These are phyloP conservation scores for Ciconia maguari DNA, from an alignment of 2,113 vertebrate genomes.

Conservation along the genomic window DNA sequence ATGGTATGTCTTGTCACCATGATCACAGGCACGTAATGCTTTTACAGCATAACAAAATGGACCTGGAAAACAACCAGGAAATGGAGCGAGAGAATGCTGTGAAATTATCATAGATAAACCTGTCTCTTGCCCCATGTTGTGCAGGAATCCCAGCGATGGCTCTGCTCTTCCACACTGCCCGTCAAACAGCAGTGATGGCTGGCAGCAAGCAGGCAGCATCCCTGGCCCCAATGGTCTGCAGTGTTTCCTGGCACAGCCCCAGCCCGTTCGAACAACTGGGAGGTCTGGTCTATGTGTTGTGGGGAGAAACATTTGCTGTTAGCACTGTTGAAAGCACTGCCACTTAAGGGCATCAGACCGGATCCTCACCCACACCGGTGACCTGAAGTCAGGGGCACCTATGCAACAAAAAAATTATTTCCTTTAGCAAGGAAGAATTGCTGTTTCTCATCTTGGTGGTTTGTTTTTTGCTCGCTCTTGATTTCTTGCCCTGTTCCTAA, in stretches of 20 bases:
- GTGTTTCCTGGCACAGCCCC: background rate
- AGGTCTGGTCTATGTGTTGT: rapidly evolving
- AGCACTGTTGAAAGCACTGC: background rate
- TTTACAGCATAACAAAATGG: background rate
- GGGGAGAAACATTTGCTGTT: background rate
- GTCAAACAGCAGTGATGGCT: background rate
- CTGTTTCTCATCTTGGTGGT: background rate
- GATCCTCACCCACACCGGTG: rapidly evolving
- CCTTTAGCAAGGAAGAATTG: background rate
- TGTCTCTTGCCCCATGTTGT: background rate
- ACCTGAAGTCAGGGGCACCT: background rate
- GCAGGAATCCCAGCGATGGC: background rate
- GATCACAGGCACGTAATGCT: conserved; percentile 15
- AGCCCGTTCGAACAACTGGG: rapidly evolving
- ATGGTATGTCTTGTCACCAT: background rate
- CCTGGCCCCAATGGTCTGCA: background rate
- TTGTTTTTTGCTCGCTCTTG: background rate
- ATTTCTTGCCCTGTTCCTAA: background rate
- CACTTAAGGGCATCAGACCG: background rate
- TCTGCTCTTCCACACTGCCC: rapidly evolving
- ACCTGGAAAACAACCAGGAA: conserved; percentile 35
- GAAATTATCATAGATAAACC: background rate
- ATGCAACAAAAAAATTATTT: background rate
- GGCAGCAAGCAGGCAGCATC: background rate
- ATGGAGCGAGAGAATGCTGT: background rate